phyloP scores from a whole-genome alignment of 2,797 vertebrate species.

The Falco peregrinus region DNA sequence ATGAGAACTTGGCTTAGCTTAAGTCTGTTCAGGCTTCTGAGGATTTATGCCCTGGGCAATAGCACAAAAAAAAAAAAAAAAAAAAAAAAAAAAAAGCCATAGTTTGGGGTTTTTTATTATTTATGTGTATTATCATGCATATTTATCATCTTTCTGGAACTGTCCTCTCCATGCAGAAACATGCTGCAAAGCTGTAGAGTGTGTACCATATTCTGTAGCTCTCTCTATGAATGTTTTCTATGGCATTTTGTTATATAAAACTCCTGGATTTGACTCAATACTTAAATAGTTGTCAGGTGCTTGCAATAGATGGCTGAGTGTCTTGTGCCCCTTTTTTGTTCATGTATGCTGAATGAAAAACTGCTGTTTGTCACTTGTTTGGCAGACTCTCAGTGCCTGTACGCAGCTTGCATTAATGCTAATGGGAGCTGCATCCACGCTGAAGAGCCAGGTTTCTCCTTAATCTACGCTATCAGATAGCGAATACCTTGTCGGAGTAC shows the following conservation, averaged over 20 bases:
- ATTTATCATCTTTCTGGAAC: background rate
- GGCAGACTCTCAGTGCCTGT: background rate
- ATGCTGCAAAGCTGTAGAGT: background rate
- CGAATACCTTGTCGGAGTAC: background rate
- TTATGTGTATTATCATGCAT: background rate
- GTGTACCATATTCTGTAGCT: background rate
- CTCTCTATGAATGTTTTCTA: background rate
- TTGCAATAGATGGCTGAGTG: background rate
- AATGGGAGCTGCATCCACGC: background rate
- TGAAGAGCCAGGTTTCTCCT: conserved; percentile 23
- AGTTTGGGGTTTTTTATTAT: background rate
- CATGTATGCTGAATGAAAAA: background rate
- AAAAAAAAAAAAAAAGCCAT: background rate
- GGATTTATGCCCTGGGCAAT: background rate
- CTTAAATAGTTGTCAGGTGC: conserved; percentile 55
- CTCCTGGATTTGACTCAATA: conserved; percentile 15
- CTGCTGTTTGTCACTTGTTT: conserved; percentile 48
- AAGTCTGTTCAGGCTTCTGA: background rate
- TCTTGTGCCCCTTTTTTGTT: conserved; percentile 24
- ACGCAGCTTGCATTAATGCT: background rate
- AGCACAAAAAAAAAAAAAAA: background rate
- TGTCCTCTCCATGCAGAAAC: background rate
- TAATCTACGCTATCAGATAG: background rate
- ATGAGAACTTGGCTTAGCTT: background rate
- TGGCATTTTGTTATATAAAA: conserved; percentile 22